phyloP scores from a whole-genome alignment of 2,113 vertebrate genomes.

The Recurvirostra avosetta region DNA sequence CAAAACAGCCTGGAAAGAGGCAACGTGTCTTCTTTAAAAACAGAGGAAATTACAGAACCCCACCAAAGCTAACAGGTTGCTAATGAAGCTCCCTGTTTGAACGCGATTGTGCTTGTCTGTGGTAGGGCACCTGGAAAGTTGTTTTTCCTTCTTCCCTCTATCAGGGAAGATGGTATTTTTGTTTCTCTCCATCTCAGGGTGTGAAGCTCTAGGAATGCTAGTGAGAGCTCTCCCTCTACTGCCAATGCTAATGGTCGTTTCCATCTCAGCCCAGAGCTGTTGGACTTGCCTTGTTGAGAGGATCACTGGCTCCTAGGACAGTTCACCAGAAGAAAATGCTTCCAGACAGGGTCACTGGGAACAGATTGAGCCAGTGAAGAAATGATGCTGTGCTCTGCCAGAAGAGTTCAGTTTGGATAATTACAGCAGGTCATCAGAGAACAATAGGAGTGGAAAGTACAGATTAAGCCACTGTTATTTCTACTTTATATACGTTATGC shows the following conservation, averaged over 20 bases:
- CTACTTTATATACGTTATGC: neutral
- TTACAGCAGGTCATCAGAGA: neutral
- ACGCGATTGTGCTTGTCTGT: neutral
- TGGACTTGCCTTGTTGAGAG: neutral
- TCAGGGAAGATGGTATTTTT: neutral
- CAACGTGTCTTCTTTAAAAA: neutral
- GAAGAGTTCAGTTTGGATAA: neutral
- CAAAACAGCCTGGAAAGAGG: slow-evolving; percentile 47
- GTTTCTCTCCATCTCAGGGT: neutral
- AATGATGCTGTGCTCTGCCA: neutral
- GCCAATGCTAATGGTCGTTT: neutral
- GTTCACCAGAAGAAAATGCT: neutral
- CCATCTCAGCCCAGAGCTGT: neutral
- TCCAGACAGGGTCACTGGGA: neutral
- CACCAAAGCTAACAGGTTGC: neutral
- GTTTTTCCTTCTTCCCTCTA: neutral
- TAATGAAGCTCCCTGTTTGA: neutral
- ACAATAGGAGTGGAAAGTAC: neutral
- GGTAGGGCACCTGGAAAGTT: neutral
- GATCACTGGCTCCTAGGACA: neutral
- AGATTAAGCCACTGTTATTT: neutral
- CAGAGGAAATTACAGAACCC: neutral
- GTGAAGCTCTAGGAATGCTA: neutral
- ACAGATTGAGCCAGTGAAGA: neutral
- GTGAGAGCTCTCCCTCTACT: neutral